These are phyloP conservation scores for Limosa lapponica DNA, from an alignment of 2,797 vertebrate species.

Conservation along the genomic window DNA sequence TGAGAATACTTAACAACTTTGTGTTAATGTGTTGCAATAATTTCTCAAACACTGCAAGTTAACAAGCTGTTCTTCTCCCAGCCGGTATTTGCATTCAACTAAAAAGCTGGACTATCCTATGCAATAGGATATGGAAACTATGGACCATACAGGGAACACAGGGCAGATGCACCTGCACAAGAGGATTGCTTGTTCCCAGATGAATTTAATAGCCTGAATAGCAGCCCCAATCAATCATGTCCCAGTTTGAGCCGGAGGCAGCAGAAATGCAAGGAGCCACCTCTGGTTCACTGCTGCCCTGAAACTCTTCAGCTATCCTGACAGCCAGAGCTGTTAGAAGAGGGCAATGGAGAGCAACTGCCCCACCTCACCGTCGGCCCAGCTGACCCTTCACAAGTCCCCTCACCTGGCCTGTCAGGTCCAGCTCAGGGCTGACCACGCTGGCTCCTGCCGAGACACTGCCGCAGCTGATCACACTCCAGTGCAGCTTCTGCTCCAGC, in stretches of 20 bases:
- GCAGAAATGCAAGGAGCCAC: background rate
- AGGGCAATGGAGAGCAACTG: background rate
- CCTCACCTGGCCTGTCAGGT: background rate
- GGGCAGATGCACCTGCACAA: background rate
- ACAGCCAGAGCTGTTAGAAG: background rate
- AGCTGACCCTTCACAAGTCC: fast-evolving
- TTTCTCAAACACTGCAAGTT: background rate
- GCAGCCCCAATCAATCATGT: background rate
- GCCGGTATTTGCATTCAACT: fast-evolving
- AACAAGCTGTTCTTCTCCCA: background rate
- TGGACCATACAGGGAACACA: fast-evolving
- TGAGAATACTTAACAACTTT: background rate
- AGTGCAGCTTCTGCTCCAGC: fast-evolving
- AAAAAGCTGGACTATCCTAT: background rate
- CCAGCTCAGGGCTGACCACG: fast-evolving
- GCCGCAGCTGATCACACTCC: fast-evolving
- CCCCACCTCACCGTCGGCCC: fast-evolving
- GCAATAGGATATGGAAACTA: fast-evolving
- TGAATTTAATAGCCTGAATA: fast-evolving
- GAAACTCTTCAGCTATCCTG: background rate
- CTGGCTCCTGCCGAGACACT: background rate
- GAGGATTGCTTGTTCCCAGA: fast-evolving
- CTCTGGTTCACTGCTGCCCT: fast-evolving
- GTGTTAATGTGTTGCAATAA: fast-evolving
- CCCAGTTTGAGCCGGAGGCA: background rate